Evolutionary conservation across 2,888 invertebrate species (phyloP).

Genomic region (Protodeltote pygarga): DNA sequence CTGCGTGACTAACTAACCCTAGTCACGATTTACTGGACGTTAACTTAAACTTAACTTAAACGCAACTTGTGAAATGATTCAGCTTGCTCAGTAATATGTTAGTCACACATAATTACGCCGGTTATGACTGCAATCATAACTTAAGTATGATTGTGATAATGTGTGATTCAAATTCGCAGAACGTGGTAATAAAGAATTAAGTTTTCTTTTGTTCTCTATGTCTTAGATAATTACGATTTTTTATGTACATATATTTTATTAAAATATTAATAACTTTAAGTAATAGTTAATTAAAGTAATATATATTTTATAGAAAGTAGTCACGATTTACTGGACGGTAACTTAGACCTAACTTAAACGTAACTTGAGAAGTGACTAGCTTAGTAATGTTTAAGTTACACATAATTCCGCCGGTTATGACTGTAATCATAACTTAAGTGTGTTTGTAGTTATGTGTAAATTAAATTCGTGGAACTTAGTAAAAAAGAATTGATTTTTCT

Average conservation of each 20-base stretch:
- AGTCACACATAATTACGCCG: constrained; percentile 34
- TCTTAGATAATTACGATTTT: too few relatives aligned
- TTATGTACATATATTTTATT: too few relatives aligned
- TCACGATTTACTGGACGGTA: constrained; percentile 62
- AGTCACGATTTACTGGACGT: constrained; percentile 66
- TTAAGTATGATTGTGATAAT: constrained; percentile 10
- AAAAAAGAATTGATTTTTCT: constrained; percentile 9
- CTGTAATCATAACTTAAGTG: constrained; percentile 14
- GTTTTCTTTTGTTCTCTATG: constrained; percentile 4
- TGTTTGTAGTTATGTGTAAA: constrained; percentile 13
- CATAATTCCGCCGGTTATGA: constrained; percentile 26
- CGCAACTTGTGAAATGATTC: constrained; percentile 48
- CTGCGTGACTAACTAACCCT: constrained; percentile 75
- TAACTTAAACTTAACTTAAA: constrained; percentile 35
- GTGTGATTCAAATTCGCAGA: constrained; percentile 29
- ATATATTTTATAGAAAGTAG: too few relatives aligned
- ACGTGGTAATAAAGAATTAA: constrained; percentile 7
- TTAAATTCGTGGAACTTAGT: constrained; percentile 29
- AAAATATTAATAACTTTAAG: too few relatives aligned
- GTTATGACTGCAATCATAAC: constrained; percentile 14
- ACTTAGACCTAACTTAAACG: constrained; percentile 35
- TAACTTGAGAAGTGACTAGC: constrained; percentile 45
- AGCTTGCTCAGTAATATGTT: constrained; percentile 31
- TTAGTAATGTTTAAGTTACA: constrained; percentile 37
- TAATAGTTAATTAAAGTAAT: too few relatives aligned